Evolutionary conservation across 2,888 invertebrate species (phyloP).

Genomic region (Oegoconia quadripuncta): DNA sequence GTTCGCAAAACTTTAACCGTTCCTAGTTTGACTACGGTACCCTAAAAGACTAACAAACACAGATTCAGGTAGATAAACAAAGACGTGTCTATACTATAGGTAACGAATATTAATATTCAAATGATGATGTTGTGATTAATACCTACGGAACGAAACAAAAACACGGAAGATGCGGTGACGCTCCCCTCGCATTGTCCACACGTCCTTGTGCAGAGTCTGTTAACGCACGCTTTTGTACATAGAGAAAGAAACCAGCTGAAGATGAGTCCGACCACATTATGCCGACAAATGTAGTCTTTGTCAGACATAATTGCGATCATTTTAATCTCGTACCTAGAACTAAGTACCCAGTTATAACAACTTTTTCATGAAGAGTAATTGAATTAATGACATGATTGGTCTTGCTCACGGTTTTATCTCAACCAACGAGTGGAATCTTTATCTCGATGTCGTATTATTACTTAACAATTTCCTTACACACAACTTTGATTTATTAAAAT

Average conservation of each 20-base stretch:
- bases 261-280: constrained; percentile 15
- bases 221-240: constrained; percentile 26
- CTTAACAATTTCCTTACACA: no score
- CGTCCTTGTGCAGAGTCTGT: constrained; percentile 56
- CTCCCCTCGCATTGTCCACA: constrained; percentile 56
- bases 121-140: constrained; percentile 51
- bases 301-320: constrained; percentile 32
- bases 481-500: constrained; percentile 1
- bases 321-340: constrained; percentile 31
- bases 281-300: constrained; percentile 11
- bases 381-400: constrained; percentile 43
- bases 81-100: constrained; percentile 38
- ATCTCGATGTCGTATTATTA: not conserved
- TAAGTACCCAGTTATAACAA: constrained; percentile 33
- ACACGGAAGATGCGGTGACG: constrained; percentile 66
- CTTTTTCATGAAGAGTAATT: constrained; percentile 41
- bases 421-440: constrained; percentile 1
- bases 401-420: constrained; percentile 27
- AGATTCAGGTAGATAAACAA: constrained; percentile 42
- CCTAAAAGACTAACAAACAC: constrained; percentile 35
- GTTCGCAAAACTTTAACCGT: no score
- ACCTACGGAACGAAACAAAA: constrained; percentile 64
- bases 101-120: constrained; percentile 68
- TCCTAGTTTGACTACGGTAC: no score
- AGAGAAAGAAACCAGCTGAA: constrained; percentile 16